Conservation (phyloP, 2,113 vertebrate genomes). For the Polypterus bichir region DNA sequence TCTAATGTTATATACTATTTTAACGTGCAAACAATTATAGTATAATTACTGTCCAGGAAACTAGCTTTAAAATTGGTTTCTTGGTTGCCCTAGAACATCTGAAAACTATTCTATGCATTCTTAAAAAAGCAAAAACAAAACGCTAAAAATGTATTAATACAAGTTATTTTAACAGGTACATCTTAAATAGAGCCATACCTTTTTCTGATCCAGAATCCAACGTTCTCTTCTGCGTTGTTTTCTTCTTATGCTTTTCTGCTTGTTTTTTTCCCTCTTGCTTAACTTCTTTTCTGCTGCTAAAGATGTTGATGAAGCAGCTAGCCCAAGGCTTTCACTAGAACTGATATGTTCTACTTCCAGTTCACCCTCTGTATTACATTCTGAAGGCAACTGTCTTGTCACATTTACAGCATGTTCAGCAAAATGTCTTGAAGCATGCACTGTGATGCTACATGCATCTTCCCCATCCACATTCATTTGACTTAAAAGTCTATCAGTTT, state of each 20-base stretch:
- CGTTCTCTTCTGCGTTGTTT: slow-evolving; percentile 57
- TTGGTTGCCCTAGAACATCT: too few species aligned
- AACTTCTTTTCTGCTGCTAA: slow-evolving; percentile 37
- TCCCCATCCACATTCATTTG: neutral
- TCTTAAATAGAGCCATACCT: too few species aligned
- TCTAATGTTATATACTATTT: too few species aligned
- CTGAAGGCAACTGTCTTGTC: slow-evolving; percentile 28
- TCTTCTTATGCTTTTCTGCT: slow-evolving; percentile 55
- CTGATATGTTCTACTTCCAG: slow-evolving; percentile 19
- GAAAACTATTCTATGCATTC: too few species aligned
- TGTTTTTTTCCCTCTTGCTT: slow-evolving; percentile 62
- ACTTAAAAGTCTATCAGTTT: slow-evolving; percentile 26
- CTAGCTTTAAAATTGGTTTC: too few species aligned
- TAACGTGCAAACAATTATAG: too few species aligned
- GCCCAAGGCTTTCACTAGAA: slow-evolving; percentile 18
- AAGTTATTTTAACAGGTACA: too few species aligned
- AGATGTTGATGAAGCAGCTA: slow-evolving; percentile 13
- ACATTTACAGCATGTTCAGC: slow-evolving; percentile 22
- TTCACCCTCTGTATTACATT: slow-evolving; percentile 25
- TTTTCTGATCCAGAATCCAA: slow-evolving; percentile 41
- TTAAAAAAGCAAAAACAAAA: too few species aligned
- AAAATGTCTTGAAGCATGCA: neutral
- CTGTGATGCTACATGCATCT: neutral
- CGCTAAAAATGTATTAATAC: too few species aligned
- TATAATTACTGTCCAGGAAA: too few species aligned